Percentiles rank a stretch among this genome's conserved stretches.
These are phyloP conservation scores for Heptranchias perlo DNA, from an alignment of 2,113 vertebrate genomes.

Conservation along the genomic window DNA sequence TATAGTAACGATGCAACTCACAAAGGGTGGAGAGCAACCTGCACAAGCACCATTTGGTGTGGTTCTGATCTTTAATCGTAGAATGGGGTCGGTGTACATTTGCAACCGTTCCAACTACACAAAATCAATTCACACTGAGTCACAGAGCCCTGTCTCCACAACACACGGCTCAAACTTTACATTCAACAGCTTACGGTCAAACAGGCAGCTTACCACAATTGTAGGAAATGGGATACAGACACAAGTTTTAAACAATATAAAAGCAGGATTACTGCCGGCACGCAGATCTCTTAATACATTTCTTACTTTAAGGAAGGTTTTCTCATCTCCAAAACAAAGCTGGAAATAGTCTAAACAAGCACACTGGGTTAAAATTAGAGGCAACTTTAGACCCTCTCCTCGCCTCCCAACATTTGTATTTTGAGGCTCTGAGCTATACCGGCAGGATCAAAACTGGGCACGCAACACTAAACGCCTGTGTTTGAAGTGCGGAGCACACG, in stretches of 20 bases:
- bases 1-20: too few relatives aligned
- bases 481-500: not conserved
- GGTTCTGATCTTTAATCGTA: not conserved
- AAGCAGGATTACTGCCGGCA: not conserved
- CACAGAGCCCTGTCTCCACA: not conserved
- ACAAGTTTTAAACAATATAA: not conserved
- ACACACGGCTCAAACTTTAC: not conserved
- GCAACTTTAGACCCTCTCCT: not conserved
- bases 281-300: not conserved
- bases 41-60: not conserved
- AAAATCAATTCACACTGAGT: not conserved
- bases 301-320: not conserved
- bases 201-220: not conserved
- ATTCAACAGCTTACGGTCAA: not conserved
- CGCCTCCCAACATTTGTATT: not conserved
- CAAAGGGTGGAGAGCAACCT: not conserved
- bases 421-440: not conserved
- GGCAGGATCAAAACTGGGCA: not conserved
- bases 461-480: not conserved
- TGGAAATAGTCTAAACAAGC: not conserved
- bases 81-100: not conserved
- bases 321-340: not conserved
- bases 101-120: not conserved
- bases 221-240: not conserved
- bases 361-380: not conserved